Conservation (phyloP, 2,797 vertebrate species). For the Pteropus rufus region DNA sequence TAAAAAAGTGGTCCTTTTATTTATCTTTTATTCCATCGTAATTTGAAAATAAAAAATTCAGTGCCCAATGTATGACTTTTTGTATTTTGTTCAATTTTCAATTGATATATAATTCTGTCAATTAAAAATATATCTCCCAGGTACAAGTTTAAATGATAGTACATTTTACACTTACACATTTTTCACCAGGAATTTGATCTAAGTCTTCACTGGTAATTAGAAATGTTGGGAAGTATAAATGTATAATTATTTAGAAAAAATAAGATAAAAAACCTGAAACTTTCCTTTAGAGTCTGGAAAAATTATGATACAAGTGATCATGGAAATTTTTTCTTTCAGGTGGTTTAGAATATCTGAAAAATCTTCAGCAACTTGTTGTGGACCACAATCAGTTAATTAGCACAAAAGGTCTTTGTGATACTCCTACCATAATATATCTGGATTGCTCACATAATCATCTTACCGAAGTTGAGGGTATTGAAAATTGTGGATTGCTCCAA, state of each 20-base stretch:
- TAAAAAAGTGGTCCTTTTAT: not conserved
- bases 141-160: not conserved
- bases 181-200: not conserved
- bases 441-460: slow-evolving; percentile 95
- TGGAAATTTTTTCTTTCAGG: slow-evolving; percentile 81
- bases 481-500: slow-evolving; percentile 90
- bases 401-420: slow-evolving; percentile 88
- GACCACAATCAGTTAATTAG: slow-evolving; percentile 95
- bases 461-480: slow-evolving; percentile 87
- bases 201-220: not conserved
- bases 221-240: not conserved
- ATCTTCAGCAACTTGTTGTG: slow-evolving; percentile 89
- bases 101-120: not conserved
- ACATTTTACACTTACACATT: not conserved
- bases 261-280: not conserved
- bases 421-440: slow-evolving; percentile 88
- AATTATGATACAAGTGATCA: not conserved
- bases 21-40: not conserved
- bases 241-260: not conserved
- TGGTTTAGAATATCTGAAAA: slow-evolving; percentile 89
- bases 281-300: not conserved
- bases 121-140: not conserved
- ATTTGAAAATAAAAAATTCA: not conserved
- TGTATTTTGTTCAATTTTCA: not conserved
- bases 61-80: not conserved